phyloP scores from a whole-genome alignment of 2,797 vertebrate species.

The Cyprinodon diabolis region DNA sequence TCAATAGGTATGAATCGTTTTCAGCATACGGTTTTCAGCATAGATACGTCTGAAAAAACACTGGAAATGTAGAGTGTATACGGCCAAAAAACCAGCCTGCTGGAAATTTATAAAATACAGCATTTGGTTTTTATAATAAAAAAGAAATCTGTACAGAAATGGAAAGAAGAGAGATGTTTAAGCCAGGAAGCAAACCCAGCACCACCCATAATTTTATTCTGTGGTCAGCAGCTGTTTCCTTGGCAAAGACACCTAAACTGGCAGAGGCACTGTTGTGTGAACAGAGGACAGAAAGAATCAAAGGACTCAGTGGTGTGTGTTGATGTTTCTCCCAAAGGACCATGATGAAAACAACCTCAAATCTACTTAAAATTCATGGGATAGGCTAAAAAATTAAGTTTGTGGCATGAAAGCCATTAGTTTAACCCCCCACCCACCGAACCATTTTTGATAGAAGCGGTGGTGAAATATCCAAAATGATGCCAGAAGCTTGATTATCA shows the following conservation, averaged over 20 bases:
- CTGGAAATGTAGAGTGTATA: not conserved
- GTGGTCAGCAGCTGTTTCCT: slow-evolving; percentile 54
- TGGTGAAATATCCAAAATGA: not conserved
- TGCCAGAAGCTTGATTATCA: not conserved
- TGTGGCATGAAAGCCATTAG: not conserved
- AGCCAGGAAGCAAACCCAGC: slow-evolving; percentile 20
- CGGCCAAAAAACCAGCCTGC: not conserved
- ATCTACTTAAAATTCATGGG: not conserved
- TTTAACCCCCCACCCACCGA: not conserved
- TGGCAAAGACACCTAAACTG: slow-evolving; percentile 28
- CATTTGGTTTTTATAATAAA: not conserved
- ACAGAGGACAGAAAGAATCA: slow-evolving; percentile 34
- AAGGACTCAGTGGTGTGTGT: slow-evolving; percentile 40
- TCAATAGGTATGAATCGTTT: too few species aligned
- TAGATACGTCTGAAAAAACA: not conserved
- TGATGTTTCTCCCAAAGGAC: slow-evolving; percentile 31
- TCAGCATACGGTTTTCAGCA: not conserved
- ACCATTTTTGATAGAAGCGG: not conserved
- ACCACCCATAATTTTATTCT: slow-evolving; percentile 43
- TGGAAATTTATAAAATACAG: not conserved
- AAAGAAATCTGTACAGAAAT: slow-evolving; percentile 31
- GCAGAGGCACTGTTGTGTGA: slow-evolving; percentile 40
- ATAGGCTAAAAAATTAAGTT: not conserved
- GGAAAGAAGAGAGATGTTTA: not conserved
- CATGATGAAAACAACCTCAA: slow-evolving; percentile 43